Evolutionary conservation across 2,888 invertebrate species (phyloP), one percentile per base, ranked within the genome.

Genomic region (Meloe dianella): DNA sequence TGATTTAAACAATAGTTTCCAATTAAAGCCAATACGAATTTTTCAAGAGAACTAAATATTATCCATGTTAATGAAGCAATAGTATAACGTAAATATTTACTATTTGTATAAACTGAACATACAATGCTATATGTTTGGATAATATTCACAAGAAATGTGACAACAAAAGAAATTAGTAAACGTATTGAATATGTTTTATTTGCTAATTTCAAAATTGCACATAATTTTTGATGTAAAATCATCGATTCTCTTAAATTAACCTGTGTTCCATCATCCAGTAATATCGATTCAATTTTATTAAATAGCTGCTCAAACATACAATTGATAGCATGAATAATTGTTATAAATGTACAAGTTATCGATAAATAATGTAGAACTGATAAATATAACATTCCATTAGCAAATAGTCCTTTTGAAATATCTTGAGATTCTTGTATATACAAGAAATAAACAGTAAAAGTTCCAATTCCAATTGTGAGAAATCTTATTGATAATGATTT

Each of bases 121-220:
- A 60, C 24, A 47, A 67, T 47, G 57, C 27, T 63, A 35, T 63
- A 67, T 17, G 56, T 63, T 63, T 67, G 66, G 20, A 67, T 56
- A 4, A 63, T 63, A 27, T 47, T 60, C 5, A 67, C 32, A 8
- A 47, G 24, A 38, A 67, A 67, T 47, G 56, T 30, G 2, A 67
- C 29, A 20, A 32, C 30, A 47, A 35, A 67, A 0, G 66, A 67
- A 29, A 63, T 27, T 20, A 67, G 38, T 8, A 67, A 3, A 17
- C 47, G 61, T n/a, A 20, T 20, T 8, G 66, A 32, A 51, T 57
- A 63, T 9, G 51, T 30, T 35, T 57, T 24, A 35, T 57, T 61
- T 9, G 30, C 27, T 20, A 67, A 56, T 20, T 22, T 51, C 14
- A 67, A 17, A 17, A 63, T 30, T 2, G 60, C 60, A 32, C 38